Base-by-base conservation (phyloP, 2,888 invertebrate genomes). In the Tholera decimalis region DNA sequence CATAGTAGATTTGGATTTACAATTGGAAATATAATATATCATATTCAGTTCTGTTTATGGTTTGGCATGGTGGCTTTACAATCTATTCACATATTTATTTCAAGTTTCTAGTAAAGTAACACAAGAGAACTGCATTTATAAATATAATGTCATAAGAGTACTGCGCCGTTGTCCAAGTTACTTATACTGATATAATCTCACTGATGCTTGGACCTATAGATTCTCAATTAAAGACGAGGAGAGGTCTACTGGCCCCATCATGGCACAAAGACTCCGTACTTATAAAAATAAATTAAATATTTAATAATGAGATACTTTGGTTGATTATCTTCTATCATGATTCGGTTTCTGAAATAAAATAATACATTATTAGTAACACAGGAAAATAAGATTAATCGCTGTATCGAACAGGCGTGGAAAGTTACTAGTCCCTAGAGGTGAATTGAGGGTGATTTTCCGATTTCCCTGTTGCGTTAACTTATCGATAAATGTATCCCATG, bases 341-440 rank as follows among this genome's bases (percentile, higher is more conserved):
- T 60, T 72, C 80, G 50, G 77, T 50, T 53, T 80, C 80, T 80
- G 73, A 51, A 78, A 77, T 33, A 77, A 61, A 43, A 59, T 9
- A 20, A 26, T 1, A 22, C 8, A 18, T 18, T 26, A 18, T 47
- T 28, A 28, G 28, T 47, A 8, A 3, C 33, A 33, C 33, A 6
- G 13, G 8, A 2, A n/a, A 5, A 7, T n/a, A n/a, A n/a, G n/a
- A n/a, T n/a, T n/a, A n/a, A n/a, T n/a, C n/a, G n/a, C n/a, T n/a
- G n/a, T n/a, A n/a, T n/a, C n/a, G n/a, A n/a, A n/a, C n/a, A n/a
- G n/a, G n/a, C n/a, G n/a, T n/a, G n/a, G n/a, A n/a, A n/a, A n/a
- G n/a, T n/a, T n/a, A n/a, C n/a, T n/a, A n/a, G n/a, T n/a, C n/a
- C n/a, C n/a, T n/a, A n/a, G n/a, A n/a, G n/a, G n/a, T n/a, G n/a